Conservation (phyloP, 2,797 vertebrate genomes). For the Sylvilagus floridanus region DNA sequence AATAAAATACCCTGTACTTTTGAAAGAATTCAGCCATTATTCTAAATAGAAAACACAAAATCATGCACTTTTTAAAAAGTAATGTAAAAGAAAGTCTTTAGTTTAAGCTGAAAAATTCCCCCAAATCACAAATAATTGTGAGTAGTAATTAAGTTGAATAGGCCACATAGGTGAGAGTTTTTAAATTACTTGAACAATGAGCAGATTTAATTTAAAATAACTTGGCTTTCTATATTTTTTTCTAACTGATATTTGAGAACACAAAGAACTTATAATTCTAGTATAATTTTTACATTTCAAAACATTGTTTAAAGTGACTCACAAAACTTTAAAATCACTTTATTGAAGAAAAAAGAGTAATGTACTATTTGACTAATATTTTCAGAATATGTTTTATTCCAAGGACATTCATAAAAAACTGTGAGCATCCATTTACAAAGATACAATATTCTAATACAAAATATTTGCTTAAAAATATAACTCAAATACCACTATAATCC, state of each 20-base stretch:
- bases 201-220: slow-evolving; percentile 56
- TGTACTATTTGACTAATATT: neutral
- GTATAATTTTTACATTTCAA: slow-evolving; percentile 65
- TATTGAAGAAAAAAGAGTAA: neutral
- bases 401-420: neutral
- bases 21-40: slow-evolving; percentile 63
- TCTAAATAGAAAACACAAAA: slow-evolving; percentile 75
- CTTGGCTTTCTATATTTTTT: slow-evolving; percentile 75
- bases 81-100: slow-evolving; percentile 56
- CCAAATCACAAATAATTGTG: slow-evolving; percentile 81
- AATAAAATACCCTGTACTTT: neutral
- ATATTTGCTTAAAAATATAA: neutral
- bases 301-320: slow-evolving; percentile 40
- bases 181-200: slow-evolving; percentile 82
- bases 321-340: slow-evolving; percentile 34
- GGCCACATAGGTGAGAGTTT: slow-evolving; percentile 71
- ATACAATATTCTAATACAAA: neutral
- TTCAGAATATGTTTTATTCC: neutral
- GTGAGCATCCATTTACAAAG: neutral
- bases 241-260: slow-evolving; percentile 71
- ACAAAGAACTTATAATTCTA: slow-evolving; percentile 63
- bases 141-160: slow-evolving; percentile 85
- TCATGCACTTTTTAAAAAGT: slow-evolving; percentile 44
- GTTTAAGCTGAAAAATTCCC: slow-evolving; percentile 75
- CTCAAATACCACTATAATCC: neutral